phyloP scores from a whole-genome alignment of 2,888 invertebrate genomes.

The Shargacucullia verbasci region DNA sequence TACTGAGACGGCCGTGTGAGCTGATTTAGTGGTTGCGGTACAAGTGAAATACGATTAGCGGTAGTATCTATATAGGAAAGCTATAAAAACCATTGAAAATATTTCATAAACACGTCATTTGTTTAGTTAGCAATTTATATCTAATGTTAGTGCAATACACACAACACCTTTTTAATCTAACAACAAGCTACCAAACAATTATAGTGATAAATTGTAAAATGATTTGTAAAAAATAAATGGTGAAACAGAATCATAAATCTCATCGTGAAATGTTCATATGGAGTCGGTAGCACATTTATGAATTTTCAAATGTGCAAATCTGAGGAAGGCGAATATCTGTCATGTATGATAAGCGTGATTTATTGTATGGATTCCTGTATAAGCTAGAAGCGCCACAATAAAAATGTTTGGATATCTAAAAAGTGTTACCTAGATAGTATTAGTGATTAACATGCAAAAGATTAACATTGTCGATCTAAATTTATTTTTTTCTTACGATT shows the following conservation, averaged over 20 bases:
- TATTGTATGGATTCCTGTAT: slow-evolving; percentile 21
- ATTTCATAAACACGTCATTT: no score
- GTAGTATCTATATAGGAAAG: no score
- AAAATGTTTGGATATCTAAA: not conserved
- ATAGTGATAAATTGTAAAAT: not conserved
- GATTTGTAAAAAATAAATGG: slow-evolving; percentile 11
- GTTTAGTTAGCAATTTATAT: no score
- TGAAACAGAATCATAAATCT: slow-evolving; percentile 33
- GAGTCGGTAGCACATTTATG: slow-evolving; percentile 32
- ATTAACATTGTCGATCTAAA: no score
- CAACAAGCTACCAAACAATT: not conserved
- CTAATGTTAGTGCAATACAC: no score
- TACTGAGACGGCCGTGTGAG: slow-evolving; percentile 53
- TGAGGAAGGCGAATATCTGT: slow-evolving; percentile 31
- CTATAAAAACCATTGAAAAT: no score
- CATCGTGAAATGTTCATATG: slow-evolving; percentile 11
- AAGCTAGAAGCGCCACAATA: slow-evolving; percentile 22
- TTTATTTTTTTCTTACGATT: no score
- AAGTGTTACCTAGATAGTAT: no score
- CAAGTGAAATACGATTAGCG: slow-evolving; percentile 48
- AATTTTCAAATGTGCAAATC: slow-evolving; percentile 43
- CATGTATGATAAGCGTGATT: slow-evolving; percentile 45
- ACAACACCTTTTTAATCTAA: no score
- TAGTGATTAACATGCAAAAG: no score
- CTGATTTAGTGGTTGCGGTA: slow-evolving; percentile 64